A percentile compares a stretch with the other conserved stretches of the same genome.
These are phyloP conservation scores for Leuciscus waleckii DNA, from an alignment of 2,797 vertebrate genomes.

Conservation along the genomic window DNA sequence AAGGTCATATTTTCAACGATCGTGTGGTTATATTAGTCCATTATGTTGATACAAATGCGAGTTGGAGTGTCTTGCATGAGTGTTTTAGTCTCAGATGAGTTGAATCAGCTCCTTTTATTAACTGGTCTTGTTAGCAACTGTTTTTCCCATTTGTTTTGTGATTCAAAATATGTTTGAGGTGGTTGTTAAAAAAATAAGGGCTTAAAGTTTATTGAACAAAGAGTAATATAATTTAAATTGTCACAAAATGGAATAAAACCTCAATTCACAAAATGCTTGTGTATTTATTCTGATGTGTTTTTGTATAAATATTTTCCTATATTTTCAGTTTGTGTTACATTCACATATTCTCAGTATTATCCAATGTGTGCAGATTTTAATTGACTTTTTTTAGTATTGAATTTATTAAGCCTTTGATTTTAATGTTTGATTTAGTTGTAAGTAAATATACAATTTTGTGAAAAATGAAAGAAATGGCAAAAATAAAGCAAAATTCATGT, in stretches of 20 bases:
- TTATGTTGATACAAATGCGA: constrained; percentile 43
- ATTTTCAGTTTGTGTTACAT: background rate
- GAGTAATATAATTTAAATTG: constrained; percentile 58
- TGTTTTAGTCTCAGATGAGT: constrained; percentile 59
- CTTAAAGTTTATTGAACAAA: constrained; percentile 68
- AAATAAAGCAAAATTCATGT: background rate
- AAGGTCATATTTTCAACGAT: constrained; percentile 26
- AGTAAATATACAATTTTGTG: background rate
- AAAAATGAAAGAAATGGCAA: background rate
- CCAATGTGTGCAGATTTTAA: background rate
- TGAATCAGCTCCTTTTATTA: constrained; percentile 62
- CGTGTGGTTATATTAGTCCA: constrained; percentile 15
- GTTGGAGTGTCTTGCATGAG: constrained; percentile 59
- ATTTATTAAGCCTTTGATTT: background rate
- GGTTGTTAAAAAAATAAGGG: constrained; percentile 64
- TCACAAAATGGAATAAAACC: constrained; percentile 70
- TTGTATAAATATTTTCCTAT: too few relatives aligned
- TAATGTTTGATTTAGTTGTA: background rate
- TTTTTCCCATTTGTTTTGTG: constrained; percentile 63
- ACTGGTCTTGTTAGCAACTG: constrained; percentile 51
- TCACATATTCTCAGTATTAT: background rate
- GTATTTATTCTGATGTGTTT: constrained; percentile 19
- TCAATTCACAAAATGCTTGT: constrained; percentile 47
- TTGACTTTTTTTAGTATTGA: background rate
- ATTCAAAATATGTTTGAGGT: constrained; percentile 66